Evolutionary conservation across 1,140 invertebrate species (phyloP), one percentile per base, ranked within the genome.

Genomic region (Daktulosphaira vitifoliae): DNA sequence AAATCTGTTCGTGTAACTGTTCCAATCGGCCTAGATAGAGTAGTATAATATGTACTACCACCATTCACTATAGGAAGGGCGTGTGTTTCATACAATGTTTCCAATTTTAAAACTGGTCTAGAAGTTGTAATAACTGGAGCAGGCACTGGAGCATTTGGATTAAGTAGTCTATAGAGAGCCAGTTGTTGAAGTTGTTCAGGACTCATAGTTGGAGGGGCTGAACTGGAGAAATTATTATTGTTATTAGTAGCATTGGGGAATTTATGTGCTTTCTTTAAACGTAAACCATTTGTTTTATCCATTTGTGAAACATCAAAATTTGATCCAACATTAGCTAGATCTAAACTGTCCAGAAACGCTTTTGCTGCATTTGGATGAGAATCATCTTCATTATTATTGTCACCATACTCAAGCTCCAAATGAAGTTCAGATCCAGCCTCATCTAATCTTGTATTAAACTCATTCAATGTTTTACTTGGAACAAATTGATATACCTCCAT

Each of bases 341-440:
- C 82, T 23, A 82, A 67, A 51, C 86, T 84, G 13, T 79, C 71
- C 16, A 79, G 81, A 8, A 86, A 82, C 3, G 77, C 75, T 1
- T 75, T 72, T 8, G 83, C 80, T 18, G 51, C 68, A 42, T 51
- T 68, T 25, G 81, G 79, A 16, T 81, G 75, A 46, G 84, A 82
- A 20, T 80, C 79, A 64, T 81, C 79, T 8, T 78, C 77, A 52
- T 88, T 83, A 69, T 88, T 85, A 29, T 89, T 84, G 69, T 91
- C 87, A 8, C 88, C 84, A 69, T 89, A 88, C 71, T 92, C 87
- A 13, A 92, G 74, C 72, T 92, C 87, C 51, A 91, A 76, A 71
- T 91, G 86, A 7, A 92, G 73, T 73, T 92, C 89, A 2, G 88
- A 90, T 1, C 88, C 89, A n/a, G 89, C 88, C 76, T 91, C 88